Conservation (phyloP, 2,797 vertebrate species). For the Danionella dracula region DNA sequence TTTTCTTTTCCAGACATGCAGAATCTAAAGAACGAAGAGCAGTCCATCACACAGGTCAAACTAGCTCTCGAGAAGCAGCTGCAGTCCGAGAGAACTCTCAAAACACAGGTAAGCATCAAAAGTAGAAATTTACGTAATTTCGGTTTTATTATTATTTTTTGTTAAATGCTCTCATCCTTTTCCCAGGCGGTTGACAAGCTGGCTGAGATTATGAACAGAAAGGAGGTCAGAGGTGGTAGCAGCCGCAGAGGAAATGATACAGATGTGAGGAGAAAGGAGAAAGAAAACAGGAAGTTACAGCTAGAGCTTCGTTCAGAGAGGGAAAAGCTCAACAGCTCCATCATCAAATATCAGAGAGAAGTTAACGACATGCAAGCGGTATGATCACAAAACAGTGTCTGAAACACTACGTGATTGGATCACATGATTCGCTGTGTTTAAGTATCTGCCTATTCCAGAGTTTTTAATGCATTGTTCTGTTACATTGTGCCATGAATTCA, state of each 20-base stretch:
- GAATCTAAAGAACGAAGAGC: slow-evolving; percentile 82
- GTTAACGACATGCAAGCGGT: slow-evolving; percentile 97
- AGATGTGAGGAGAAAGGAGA: slow-evolving; percentile 92
- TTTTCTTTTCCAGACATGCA: slow-evolving; percentile 70
- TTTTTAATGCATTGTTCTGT: no score
- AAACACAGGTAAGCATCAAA: slow-evolving; percentile 83
- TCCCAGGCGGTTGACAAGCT: slow-evolving; percentile 93
- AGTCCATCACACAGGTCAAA: slow-evolving; percentile 79
- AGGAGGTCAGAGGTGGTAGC: slow-evolving; percentile 76
- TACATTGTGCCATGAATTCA: no score
- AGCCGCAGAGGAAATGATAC: slow-evolving; percentile 94
- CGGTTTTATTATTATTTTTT: neutral
- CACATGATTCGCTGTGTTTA: no score
- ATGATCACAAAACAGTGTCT: slow-evolving; percentile 46
- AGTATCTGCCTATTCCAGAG: no score
- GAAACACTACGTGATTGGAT: neutral
- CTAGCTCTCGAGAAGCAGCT: slow-evolving; percentile 89
- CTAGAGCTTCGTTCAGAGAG: slow-evolving; percentile 92
- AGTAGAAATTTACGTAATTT: no score
- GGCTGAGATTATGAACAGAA: slow-evolving; percentile 98
- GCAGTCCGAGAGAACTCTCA: slow-evolving; percentile 88
- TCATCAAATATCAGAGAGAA: slow-evolving; percentile 97
- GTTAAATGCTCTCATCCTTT: no score
- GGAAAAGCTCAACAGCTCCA: slow-evolving; percentile 91
- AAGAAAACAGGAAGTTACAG: slow-evolving; percentile 96